Conservation (phyloP, 2,888 invertebrate species). For the Agriopis leucophaearia region DNA sequence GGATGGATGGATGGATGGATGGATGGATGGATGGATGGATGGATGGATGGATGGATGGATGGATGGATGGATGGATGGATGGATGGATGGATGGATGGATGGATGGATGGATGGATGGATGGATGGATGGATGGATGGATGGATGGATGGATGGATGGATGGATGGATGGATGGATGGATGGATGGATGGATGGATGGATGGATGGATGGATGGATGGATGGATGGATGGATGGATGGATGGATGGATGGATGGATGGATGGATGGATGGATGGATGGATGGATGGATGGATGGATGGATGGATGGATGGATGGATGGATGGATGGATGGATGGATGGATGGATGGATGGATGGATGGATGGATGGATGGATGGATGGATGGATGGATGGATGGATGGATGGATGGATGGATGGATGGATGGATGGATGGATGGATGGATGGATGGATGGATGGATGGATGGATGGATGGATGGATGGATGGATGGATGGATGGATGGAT, state of each 20-base stretch:
- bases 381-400: too few species aligned
- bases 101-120: slow-evolving; percentile 19
- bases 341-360: too few species aligned
- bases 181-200: slow-evolving; percentile 1
- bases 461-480: too few species aligned
- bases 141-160: not conserved
- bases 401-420: too few species aligned
- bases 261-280: slow-evolving; percentile 1
- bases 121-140: slow-evolving; percentile 19
- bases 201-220: slow-evolving; percentile 1
- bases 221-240: slow-evolving; percentile 1
- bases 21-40: slow-evolving; percentile 16
- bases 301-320: too few species aligned
- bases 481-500: too few species aligned
- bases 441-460: too few species aligned
- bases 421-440: too few species aligned
- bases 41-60: slow-evolving; percentile 19
- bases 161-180: not conserved
- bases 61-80: slow-evolving; percentile 19
- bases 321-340: too few species aligned
- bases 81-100: slow-evolving; percentile 19
- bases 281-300: not conserved
- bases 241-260: slow-evolving; percentile 1
- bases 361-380: too few species aligned
- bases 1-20: slow-evolving; percentile 15